phyloP scores from a whole-genome alignment of 2,888 invertebrate genomes.

The Chymomyza procnemis region DNA sequence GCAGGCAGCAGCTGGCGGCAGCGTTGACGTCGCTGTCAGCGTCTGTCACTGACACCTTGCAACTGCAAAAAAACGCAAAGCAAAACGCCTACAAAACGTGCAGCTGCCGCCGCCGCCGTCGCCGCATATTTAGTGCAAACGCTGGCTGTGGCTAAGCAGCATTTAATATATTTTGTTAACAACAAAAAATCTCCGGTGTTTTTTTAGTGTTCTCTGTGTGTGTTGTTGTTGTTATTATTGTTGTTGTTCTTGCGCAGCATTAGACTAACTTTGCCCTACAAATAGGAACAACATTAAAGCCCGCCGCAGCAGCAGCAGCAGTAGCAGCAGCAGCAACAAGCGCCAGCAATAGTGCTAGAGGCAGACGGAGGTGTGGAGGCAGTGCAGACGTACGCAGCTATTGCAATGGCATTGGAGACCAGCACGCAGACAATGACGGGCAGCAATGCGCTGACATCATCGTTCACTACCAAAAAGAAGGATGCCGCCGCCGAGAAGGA shows the following conservation, averaged over 20 bases:
- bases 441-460: slow-evolving; percentile 77
- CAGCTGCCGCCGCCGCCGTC: slow-evolving; percentile 19
- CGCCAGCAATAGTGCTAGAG: background rate
- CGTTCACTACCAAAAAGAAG: slow-evolving; percentile 75
- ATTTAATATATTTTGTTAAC: background rate
- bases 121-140: background rate
- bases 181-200: background rate
- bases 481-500: slow-evolving; percentile 76
- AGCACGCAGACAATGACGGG: slow-evolving; percentile 74
- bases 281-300: slow-evolving; percentile 10
- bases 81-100: background rate
- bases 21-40: background rate
- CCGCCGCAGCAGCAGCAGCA: slow-evolving; percentile 4
- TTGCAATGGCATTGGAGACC: slow-evolving; percentile 75
- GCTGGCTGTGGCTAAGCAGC: background rate
- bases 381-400: background rate
- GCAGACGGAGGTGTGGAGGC: background rate
- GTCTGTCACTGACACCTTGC: background rate
- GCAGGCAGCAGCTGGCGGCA: background rate
- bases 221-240: too few relatives aligned
- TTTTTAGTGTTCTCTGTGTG: background rate
- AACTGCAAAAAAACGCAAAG: background rate
- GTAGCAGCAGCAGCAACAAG: slow-evolving; percentile 25
- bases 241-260: background rate
- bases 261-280: background rate